Evolutionary conservation across 1,140 invertebrate species (phyloP).

Genomic region (Megalopta genalis): DNA sequence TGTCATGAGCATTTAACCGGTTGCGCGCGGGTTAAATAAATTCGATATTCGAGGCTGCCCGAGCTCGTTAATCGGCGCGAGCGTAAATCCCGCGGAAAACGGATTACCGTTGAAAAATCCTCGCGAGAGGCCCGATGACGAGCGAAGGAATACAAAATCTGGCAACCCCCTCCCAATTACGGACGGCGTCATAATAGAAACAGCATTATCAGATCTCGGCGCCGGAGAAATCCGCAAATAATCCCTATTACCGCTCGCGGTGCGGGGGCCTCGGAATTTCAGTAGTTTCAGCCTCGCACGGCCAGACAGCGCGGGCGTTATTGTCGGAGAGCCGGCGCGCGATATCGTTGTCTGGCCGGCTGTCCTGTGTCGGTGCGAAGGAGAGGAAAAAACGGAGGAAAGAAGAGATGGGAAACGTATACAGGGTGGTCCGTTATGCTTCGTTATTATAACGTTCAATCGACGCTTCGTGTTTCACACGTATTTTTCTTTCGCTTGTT

Average conservation of each 20-base stretch:
- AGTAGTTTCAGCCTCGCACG: constrained; percentile 30
- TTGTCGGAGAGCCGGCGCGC: constrained; percentile 18
- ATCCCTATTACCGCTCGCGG: constrained; percentile 16
- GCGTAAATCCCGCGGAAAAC: no score
- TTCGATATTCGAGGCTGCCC: no score
- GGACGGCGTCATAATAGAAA: neutral
- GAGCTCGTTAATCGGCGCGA: no score
- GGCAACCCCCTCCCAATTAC: neutral
- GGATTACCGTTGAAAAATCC: no score
- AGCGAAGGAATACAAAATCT: neutral
- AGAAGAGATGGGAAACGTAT: no score
- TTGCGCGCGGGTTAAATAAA: no score
- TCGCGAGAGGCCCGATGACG: no score
- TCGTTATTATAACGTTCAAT: no score
- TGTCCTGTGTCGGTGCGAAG: neutral
- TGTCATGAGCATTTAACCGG: no score
- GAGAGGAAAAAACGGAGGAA: neutral
- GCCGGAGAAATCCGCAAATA: constrained; percentile 32
- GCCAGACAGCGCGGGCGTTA: constrained; percentile 20
- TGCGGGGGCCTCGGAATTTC: constrained; percentile 13
- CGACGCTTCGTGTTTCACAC: no score
- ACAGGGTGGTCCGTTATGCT: no score
- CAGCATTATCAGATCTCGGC: neutral
- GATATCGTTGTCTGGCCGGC: constrained; percentile 32
- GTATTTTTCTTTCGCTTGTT: no score